These are phyloP conservation scores for Acanthoscelides obtectus DNA, from an alignment of 2,888 invertebrate genomes.

Conservation along the genomic window DNA sequence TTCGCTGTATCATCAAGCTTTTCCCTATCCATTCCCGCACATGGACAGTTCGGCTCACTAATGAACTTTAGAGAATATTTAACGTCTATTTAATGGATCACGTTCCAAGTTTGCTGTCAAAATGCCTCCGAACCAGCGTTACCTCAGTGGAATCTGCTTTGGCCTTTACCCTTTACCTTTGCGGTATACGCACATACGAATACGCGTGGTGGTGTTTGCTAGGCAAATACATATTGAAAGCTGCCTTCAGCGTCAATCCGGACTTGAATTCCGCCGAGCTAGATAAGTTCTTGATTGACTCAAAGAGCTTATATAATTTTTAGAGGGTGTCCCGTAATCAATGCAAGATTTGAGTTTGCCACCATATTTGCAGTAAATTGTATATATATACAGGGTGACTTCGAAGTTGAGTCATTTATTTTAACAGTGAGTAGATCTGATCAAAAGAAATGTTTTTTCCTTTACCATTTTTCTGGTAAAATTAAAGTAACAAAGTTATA, in stretches of 20 bases:
- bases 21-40: not conserved
- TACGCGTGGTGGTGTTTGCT: not conserved
- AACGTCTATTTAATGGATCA: conserved; percentile 38
- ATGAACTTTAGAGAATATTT: conserved; percentile 40
- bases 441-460: too few relatives aligned
- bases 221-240: not conserved
- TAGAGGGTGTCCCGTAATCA: too few relatives aligned
- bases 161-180: not conserved
- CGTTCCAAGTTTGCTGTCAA: conserved; percentile 12
- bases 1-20: too few relatives aligned
- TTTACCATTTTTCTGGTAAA: too few relatives aligned
- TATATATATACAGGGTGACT: too few relatives aligned
- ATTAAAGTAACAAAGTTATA: too few relatives aligned
- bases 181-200: not conserved
- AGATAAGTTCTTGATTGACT: not conserved
- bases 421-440: too few relatives aligned
- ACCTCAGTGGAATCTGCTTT: not conserved
- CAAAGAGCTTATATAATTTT: too few relatives aligned
- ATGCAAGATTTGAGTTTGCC: too few relatives aligned
- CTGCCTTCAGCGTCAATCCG: not conserved
- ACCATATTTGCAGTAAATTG: too few relatives aligned
- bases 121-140: not conserved
- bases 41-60: conserved; percentile 17
- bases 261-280: not conserved
- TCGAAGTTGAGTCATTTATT: too few relatives aligned